Percentiles rank a stretch among this genome's conserved stretches.
Conservation (phyloP, 2,797 vertebrate species). For the Nyctibius grandis region DNA sequence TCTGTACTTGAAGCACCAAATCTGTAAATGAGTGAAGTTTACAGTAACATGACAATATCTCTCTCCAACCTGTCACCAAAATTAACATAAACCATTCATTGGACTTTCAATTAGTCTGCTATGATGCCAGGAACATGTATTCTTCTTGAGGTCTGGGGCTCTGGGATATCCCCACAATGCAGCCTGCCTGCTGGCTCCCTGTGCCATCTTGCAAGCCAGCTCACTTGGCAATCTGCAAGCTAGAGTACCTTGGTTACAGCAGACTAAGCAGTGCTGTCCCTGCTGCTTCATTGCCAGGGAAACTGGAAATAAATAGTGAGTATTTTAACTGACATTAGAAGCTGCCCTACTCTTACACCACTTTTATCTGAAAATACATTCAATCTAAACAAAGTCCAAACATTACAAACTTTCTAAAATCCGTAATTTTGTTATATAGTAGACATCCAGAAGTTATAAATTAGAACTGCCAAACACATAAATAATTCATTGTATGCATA, state of each 20-base stretch:
- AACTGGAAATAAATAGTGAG: not conserved
- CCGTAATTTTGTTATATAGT: not conserved
- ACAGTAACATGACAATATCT: not conserved
- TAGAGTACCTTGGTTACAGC: too few relatives aligned
- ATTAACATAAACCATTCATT: not conserved
- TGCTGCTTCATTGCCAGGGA: not conserved
- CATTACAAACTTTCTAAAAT: not conserved
- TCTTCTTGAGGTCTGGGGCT: not conserved
- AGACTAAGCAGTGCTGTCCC: not conserved
- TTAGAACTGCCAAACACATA: not conserved
- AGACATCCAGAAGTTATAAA: not conserved
- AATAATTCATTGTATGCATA: not conserved
- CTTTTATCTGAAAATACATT: not conserved
- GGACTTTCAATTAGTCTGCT: not conserved
- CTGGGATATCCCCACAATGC: accelerated
- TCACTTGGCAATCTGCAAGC: not conserved
- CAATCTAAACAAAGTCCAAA: not conserved
- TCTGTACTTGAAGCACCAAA: not conserved
- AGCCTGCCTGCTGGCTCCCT: not conserved
- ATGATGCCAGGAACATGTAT: not conserved
- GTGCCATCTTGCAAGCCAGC: not conserved
- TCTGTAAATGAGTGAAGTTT: not conserved
- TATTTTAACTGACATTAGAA: not conserved
- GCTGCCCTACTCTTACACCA: not conserved
- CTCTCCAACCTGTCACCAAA: not conserved